Evolutionary conservation across 2,888 invertebrate genomes (phyloP), one percentile per base, ranked within the genome.

Genomic region (Teinopalpus imperialis): DNA sequence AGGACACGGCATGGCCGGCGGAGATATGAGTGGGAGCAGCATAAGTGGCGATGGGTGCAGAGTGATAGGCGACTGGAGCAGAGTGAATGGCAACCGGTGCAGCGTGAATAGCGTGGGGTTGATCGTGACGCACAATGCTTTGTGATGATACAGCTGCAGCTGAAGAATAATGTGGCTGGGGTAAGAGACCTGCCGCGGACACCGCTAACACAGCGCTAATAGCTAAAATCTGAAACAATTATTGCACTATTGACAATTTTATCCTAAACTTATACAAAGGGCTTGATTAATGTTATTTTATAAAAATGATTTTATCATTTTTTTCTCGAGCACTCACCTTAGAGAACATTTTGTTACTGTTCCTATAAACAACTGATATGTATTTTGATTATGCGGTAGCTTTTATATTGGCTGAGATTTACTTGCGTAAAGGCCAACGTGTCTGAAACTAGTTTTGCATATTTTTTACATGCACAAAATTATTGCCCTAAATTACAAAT

Each of bases 201-300:
- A 68, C 77, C 3, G 77, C 77, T 62, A 70, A 63, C 20, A 79
- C 49, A 10, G 74, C 72, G 53, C 70, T 74, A 9, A 81, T 55
- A 7, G 64, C 58, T 53, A 81, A 54, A 1, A 80, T 48, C 79
- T 81, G 66, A n/a, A 16, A 16, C 16, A 16, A 3, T 3, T 13
- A 21, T 30, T 8, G 7, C 3, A 18, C 3, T 1, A 20, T 14
- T 32, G 8, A 32, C 9, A 20, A 12, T 43, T 40, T 23, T 18
- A n/a, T n/a, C n/a, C 7, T 4, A 7, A 24, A 24, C 2, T 24
- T 24, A 10, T 18, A 18, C 24, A 34, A 29, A 42, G 20, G 1
- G 7, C 16, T 30, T 39, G 1, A 37, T 23, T 2, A 16, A 2
- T 5, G 6, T n/a, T n/a, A n/a, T 32, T 7, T 9, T 1, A n/a